Evolutionary conservation across 2,888 invertebrate genomes (phyloP), one percentile per base, ranked within the genome.

Genomic region (Acrobasis suavella): DNA sequence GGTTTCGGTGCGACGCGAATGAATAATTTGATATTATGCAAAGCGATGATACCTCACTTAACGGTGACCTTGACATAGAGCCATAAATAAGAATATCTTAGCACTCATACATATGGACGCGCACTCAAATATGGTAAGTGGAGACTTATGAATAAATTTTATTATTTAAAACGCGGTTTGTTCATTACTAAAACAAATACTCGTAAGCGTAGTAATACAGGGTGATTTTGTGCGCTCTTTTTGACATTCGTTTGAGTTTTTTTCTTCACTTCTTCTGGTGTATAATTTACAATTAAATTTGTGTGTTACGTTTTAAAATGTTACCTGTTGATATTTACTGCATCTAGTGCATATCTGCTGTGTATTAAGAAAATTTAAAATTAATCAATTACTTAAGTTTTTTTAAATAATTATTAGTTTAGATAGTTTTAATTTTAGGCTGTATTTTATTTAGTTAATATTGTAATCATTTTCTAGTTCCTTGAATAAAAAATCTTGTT

Each of bases 181-280:
- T 92, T 91, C 90, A 91, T 92, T 92, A 92, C 92, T 91, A 92
- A 92, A 92, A 92, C 91, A 91, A 92, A 92, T 91, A 91, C 86
- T 86, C 88, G 90, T 89, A 86, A 79, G 74, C 86, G 88, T 91
- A 91, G 91, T 91, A 89, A 81, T 85, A 91, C 89, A 92, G 91
- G 91, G 75, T 91, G 91, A 72, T 86, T 77, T 80, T 64, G 71
- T 37, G 17, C 50, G n/a, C 58, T 38, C n/a, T n/a, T n/a, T n/a
- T n/a, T n/a, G n/a, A n/a, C n/a, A n/a, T n/a, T n/a, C 32, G n/a
- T 14, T 58, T 49, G 14, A n/a, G 10, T 5, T 46, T 46, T n/a
- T 7, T 46, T 12, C 14, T 46, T n/a, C 2, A 3, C 46, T 1
- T 46, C 1, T 42, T 22, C 22, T 22, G 22, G 22, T 22, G 22